These are phyloP conservation scores for Troides aeacus DNA, from an alignment of 2,888 invertebrate genomes.

Conservation along the genomic window DNA sequence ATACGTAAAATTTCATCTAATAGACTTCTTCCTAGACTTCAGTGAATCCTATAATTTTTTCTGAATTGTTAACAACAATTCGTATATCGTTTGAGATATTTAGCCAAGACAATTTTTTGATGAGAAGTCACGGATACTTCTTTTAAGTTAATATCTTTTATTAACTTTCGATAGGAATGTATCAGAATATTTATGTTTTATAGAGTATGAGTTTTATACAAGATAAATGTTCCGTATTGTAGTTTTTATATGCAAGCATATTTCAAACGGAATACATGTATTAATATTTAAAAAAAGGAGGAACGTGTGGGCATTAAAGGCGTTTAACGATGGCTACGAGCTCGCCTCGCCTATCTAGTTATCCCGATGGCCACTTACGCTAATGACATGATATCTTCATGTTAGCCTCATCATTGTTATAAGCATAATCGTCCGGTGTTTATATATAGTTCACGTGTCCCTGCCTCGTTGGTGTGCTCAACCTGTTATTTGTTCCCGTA, in stretches of 20 bases:
- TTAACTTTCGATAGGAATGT: too few species aligned
- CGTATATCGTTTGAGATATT: too few species aligned
- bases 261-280: background rate
- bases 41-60: too few species aligned
- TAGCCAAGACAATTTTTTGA: too few species aligned
- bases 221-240: background rate
- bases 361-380: conserved; percentile 24
- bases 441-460: conserved; percentile 32
- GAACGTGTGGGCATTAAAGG: conserved; percentile 12
- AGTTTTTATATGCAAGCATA: too few species aligned
- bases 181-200: too few species aligned
- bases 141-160: too few species aligned
- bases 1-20: too few species aligned
- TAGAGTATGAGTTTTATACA: background rate
- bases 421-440: conserved; percentile 34
- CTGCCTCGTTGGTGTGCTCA: conserved; percentile 43
- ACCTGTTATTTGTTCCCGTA: conserved; percentile 55
- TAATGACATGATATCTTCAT: conserved; percentile 31
- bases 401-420: conserved; percentile 25
- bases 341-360: conserved; percentile 16
- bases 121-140: too few species aligned
- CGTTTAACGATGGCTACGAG: conserved; percentile 20
- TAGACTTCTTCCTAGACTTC: too few species aligned
- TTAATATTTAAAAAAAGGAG: background rate
- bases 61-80: too few species aligned